Evolutionary conservation across 2,888 invertebrate species (phyloP), one percentile per base, ranked within the genome.

Genomic region (Pandemis heparana): DNA sequence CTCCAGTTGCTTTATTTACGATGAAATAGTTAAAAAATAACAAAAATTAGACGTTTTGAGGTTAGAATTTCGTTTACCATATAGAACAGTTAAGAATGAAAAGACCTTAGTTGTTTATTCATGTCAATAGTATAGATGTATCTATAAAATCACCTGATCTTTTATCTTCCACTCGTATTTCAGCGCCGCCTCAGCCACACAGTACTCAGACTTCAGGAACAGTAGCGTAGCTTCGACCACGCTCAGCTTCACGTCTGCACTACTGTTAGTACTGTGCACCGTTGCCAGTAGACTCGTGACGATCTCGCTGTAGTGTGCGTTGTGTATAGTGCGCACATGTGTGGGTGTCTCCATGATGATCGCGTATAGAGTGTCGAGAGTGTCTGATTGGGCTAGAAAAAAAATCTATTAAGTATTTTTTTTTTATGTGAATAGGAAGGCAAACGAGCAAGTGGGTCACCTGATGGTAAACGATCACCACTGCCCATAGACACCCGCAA

Each of bases 121-220:
- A n/a, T n/a, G n/a, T n/a, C n/a, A n/a, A n/a, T n/a, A n/a, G n/a
- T n/a, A n/a, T n/a, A n/a, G n/a, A n/a, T n/a, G n/a, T n/a, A n/a
- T n/a, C 39, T 39, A 5, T 9, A 12, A 10, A 81, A 88, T 85
- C 14, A 91, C 92, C 18, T 81, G 76, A 4, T 87, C 89, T 0
- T 80, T 76, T 0, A 75, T 69, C 43, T 89, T 91, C 93, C 93
- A 94, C 0, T 80, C 82, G 16, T 89, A 82, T 62, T 86, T 87
- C 4, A 73, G 23, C 14, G 85, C 84, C 0, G 91, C 89, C 0
- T 87, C 88, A 0, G 83, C 80, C 1, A 92, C 56, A 23, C 91
- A 88, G 4, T 82, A 88, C 51, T 93, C 93, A 0, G 86, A 78
- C 53, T 88, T 87, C 39, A 92, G 48, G 39, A 90, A 85, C 62